Evolutionary conservation across 92 coral and sea anemone genomes (phyloP).

Genomic region (Actinernus sp.): DNA sequence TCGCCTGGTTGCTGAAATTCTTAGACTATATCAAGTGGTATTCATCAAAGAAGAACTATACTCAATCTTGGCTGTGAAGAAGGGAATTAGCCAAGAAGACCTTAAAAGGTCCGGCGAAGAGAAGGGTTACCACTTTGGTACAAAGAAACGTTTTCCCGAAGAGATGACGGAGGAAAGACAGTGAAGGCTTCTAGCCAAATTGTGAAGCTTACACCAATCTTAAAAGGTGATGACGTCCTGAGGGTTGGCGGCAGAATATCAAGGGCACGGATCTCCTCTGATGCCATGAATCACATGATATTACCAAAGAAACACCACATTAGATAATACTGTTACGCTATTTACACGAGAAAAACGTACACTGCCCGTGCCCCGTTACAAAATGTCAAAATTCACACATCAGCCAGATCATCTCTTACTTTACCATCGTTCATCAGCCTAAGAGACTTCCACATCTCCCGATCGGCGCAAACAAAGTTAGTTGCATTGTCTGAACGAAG

Average conservation of each 20-base stretch:
- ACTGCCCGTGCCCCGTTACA: constrained; percentile 1
- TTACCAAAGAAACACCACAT: constrained; percentile 41
- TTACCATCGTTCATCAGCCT: constrained; percentile 17
- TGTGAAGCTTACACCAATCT: constrained; percentile 32
- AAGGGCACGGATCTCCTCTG: constrained; percentile 14
- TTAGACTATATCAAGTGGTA: no score
- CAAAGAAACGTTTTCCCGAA: no score
- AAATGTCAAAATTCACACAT: no score
- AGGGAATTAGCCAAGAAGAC: no score
- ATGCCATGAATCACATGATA: constrained; percentile 47
- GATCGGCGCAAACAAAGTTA: constrained; percentile 46
- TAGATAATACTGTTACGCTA: no score
- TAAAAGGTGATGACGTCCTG: constrained; percentile 14
- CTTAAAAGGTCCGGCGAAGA: no score
- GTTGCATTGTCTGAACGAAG: constrained; percentile 55
- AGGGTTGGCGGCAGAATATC: constrained; percentile 47
- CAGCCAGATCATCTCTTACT: constrained; percentile 12
- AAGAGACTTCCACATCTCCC: constrained; percentile 45
- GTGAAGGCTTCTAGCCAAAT: constrained; percentile 28
- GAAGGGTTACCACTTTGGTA: no score
- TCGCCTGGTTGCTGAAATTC: constrained; percentile 49
- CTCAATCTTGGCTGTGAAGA: no score
- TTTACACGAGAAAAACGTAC: no score
- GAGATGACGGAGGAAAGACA: constrained; percentile 2
- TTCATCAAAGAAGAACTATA: no score